Base-by-base conservation (phyloP, 2,888 invertebrate genomes). In the Endotricha flammealis region DNA sequence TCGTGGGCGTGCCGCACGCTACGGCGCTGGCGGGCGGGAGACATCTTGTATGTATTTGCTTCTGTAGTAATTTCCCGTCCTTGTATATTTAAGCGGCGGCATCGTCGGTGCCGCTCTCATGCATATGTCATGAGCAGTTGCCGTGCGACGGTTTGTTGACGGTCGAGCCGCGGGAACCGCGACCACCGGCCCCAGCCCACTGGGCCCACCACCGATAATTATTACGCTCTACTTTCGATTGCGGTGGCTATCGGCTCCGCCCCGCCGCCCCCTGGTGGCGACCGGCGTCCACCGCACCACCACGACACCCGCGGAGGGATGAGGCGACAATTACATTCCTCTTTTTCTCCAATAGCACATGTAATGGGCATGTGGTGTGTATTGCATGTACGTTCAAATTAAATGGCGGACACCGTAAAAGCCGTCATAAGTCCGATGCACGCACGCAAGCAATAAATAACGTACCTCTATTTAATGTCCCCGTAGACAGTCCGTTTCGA, bases 81-180 rank as follows among this genome's bases (percentile, higher is more conserved):
- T 81, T 81, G 81, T 80, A 82, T 81, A 83, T 82, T 82, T 75
- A 78, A 81, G 72, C 70, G 73, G 60, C 59, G 65, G 65, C 67
- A 62, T 66, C 64, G 76, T 62, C 73, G 64, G 64, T 61, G 71
- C 69, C 71, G 62, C 69, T 79, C 76, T 83, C 82, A 86, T 86
- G 83, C 85, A 86, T 85, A 83, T 83, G 82, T 86, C 82, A 86
- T 86, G 85, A 86, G 79, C 75, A 68, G 86, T 86, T 85, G 85
- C 86, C 67, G 59, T 44, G 86, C 83, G 73, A 85, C 85, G 64
- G 83, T 85, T 86, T 86, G 86, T 86, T 86, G 86, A 65, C 83
- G 79, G 75, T 77, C 55, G 57, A 60, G 57, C 64, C 78, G 78
- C 79, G 82, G 80, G 81, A 83, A 82, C 68, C 61, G 59, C 72